Conservation (phyloP, 2,797 vertebrate genomes). For the Sebastes jordani region DNA sequence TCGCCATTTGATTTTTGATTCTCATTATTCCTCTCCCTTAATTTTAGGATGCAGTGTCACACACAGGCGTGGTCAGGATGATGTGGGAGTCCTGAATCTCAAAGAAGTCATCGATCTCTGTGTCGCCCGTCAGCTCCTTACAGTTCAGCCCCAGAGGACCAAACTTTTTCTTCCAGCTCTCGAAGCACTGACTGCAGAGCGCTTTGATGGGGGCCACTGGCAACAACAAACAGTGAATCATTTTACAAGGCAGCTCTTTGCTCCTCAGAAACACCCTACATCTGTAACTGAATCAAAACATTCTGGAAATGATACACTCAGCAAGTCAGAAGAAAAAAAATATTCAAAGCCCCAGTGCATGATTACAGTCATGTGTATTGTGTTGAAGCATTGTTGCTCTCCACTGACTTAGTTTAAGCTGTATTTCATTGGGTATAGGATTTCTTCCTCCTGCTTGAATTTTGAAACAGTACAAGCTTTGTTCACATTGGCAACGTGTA, state of each 20-base stretch:
- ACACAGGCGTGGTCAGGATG: conserved; percentile 96
- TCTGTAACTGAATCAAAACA: neutral
- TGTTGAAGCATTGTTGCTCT: neutral
- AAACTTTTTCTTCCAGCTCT: conserved; percentile 96
- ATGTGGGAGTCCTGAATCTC: conserved; percentile 96
- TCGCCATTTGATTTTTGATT: neutral
- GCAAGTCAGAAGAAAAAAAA: neutral
- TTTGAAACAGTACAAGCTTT: neutral
- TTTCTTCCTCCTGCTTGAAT: neutral
- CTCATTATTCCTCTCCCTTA: neutral
- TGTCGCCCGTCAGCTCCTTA: conserved; percentile 98
- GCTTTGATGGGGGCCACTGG: conserved; percentile 99
- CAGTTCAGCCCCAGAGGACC: conserved; percentile 91
- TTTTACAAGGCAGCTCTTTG: neutral
- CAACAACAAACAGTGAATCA: conserved; percentile 33
- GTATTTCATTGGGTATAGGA: neutral
- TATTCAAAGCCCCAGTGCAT: neutral
- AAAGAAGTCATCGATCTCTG: conserved; percentile 95
- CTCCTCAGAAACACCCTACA: neutral
- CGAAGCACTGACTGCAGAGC: conserved; percentile 94
- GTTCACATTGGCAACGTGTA: neutral
- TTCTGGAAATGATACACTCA: neutral
- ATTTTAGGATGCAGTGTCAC: conserved; percentile 62
- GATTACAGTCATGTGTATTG: neutral
- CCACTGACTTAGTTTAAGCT: neutral